Evolutionary conservation across 2,888 invertebrate species (phyloP).

Genomic region (Stenolophus ochropezus): DNA sequence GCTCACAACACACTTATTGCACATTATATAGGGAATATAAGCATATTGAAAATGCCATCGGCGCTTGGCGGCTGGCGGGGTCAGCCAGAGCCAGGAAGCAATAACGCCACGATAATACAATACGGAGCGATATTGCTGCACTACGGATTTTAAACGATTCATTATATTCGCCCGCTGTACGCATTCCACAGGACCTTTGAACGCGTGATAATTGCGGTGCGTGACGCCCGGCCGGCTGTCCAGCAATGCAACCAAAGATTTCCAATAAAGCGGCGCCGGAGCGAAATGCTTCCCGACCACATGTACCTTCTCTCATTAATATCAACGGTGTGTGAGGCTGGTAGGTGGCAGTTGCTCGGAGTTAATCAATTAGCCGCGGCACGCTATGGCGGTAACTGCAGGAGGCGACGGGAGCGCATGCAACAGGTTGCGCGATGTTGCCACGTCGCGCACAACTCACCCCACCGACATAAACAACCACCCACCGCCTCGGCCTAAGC

Average conservation of each 20-base stretch:
- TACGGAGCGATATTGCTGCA: conserved; percentile 62
- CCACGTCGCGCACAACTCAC: conserved; percentile 55
- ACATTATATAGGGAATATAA: conserved; percentile 70
- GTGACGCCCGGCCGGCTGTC: background rate
- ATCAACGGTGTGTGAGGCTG: background rate
- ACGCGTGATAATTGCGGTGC: conserved; percentile 63
- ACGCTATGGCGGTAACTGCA: conserved; percentile 61
- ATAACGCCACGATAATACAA: conserved; percentile 56
- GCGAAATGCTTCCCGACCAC: too few species aligned
- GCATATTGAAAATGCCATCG: conserved; percentile 71
- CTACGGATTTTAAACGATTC: conserved; percentile 70
- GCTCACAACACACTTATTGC: conserved; percentile 67
- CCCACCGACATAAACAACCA: background rate
- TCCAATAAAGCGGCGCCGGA: background rate
- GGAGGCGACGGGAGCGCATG: conserved; percentile 62
- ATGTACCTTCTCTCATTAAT: background rate
- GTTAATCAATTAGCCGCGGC: conserved; percentile 10
- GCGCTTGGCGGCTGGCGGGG: conserved; percentile 66
- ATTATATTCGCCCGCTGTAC: conserved; percentile 68
- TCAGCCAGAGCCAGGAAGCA: conserved; percentile 65
- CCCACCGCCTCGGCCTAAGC: background rate
- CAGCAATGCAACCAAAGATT: background rate
- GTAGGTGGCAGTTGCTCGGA: background rate
- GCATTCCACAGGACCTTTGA: conserved; percentile 65
- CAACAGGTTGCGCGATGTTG: conserved; percentile 63